Percentiles rank a stretch among this genome's conserved stretches.
These are phyloP conservation scores for Hirundo rustica DNA, from an alignment of 2,797 vertebrate species.

Conservation along the genomic window DNA sequence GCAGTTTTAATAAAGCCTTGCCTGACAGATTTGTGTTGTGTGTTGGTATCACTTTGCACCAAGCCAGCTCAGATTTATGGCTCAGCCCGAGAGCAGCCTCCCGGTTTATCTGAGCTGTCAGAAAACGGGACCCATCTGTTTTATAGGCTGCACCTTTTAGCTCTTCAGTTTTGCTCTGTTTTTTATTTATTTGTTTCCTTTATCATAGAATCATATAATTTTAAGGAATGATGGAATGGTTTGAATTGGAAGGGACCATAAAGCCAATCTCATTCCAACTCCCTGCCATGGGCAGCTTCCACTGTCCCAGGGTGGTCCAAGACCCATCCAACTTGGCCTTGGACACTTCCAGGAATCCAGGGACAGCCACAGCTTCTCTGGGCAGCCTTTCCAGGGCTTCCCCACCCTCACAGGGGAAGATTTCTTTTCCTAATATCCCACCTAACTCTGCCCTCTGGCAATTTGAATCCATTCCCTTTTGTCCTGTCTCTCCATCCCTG, in stretches of 20 bases:
- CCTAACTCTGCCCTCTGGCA: background rate
- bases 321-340: accelerated
- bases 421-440: background rate
- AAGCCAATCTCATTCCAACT: accelerated
- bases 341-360: background rate
- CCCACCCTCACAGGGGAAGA: accelerated
- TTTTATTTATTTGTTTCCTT: background rate
- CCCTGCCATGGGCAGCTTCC: background rate
- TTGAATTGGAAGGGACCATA: background rate
- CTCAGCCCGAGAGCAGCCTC: background rate
- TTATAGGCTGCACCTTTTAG: background rate
- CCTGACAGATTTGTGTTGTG: background rate
- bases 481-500: background rate
- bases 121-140: background rate
- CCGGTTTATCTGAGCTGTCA: background rate
- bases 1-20: background rate
- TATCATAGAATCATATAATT: background rate
- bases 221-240: background rate
- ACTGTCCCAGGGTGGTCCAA: accelerated
- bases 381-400: accelerated
- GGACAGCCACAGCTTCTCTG: background rate
- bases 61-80: background rate
- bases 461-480: background rate
- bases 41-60: background rate
- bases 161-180: background rate